These are phyloP conservation scores for Nebria brevicollis DNA, from an alignment of 2,888 invertebrate genomes.

Conservation along the genomic window DNA sequence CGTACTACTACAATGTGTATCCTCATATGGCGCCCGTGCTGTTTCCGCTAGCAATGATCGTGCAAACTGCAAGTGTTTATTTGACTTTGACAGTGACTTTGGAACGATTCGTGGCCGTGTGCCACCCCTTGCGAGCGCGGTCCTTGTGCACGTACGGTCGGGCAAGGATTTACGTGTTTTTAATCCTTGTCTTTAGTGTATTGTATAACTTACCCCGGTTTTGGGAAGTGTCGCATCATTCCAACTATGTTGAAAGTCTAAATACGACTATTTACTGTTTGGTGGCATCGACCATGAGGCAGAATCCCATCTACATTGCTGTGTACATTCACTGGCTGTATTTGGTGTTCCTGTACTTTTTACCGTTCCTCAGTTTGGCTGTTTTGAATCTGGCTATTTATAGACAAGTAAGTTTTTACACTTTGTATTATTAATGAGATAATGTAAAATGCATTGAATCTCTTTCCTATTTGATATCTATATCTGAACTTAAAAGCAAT, in stretches of 20 bases:
- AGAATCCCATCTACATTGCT: slow-evolving; percentile 78
- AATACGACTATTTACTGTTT: slow-evolving; percentile 77
- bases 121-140: slow-evolving; percentile 87
- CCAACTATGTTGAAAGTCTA: slow-evolving; percentile 62
- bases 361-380: slow-evolving; percentile 89
- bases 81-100: slow-evolving; percentile 89
- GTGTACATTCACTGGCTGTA: slow-evolving; percentile 96
- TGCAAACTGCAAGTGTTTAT: slow-evolving; percentile 95
- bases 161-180: slow-evolving; percentile 85
- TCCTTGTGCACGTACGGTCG: slow-evolving; percentile 90
- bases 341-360: slow-evolving; percentile 90
- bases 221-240: slow-evolving; percentile 71
- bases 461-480: too few relatives aligned
- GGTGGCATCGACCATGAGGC: slow-evolving; percentile 74
- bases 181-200: slow-evolving; percentile 82
- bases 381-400: slow-evolving; percentile 93
- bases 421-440: too few relatives aligned
- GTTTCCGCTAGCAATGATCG: slow-evolving; percentile 85
- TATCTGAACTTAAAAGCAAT: too few relatives aligned
- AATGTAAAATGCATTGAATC: too few relatives aligned
- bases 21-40: slow-evolving; percentile 83
- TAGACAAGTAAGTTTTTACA: slow-evolving; percentile 72
- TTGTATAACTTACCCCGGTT: slow-evolving; percentile 87
- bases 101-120: slow-evolving; percentile 94
- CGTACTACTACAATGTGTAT: slow-evolving; percentile 81